Percentiles rank a stretch among this genome's conserved stretches.
These are phyloP conservation scores for Drosophila murphyi DNA, from an alignment of 1,140 invertebrate species.

Conservation along the genomic window DNA sequence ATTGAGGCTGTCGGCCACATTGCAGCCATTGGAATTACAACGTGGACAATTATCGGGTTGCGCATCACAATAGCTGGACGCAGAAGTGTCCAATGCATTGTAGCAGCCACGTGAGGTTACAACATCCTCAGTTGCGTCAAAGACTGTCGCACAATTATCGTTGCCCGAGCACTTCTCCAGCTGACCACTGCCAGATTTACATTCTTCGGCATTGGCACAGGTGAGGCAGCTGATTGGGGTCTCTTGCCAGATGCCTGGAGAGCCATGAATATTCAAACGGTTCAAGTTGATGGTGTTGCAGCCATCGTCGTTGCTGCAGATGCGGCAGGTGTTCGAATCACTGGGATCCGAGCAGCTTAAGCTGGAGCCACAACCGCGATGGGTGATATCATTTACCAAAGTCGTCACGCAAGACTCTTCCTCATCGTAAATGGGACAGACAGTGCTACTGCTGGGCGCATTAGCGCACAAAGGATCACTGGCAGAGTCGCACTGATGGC, in stretches of 20 bases:
- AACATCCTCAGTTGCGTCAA: slow-evolving; percentile 38
- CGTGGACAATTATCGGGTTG: slow-evolving; percentile 59
- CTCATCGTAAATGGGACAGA: slow-evolving; percentile 64
- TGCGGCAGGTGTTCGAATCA: slow-evolving; percentile 60
- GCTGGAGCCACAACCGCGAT: slow-evolving; percentile 66
- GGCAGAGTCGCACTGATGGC: slow-evolving; percentile 67
- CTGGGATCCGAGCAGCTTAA: slow-evolving; percentile 59
- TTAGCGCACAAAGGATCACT: slow-evolving; percentile 39
- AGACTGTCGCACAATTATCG: slow-evolving; percentile 74
- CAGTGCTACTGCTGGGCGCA: slow-evolving; percentile 50
- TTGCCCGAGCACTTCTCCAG: slow-evolving; percentile 40
- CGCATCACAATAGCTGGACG: slow-evolving; percentile 51
- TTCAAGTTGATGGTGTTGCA: slow-evolving; percentile 75
- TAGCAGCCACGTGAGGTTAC: slow-evolving; percentile 68
- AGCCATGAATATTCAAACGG: slow-evolving; percentile 45
- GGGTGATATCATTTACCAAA: slow-evolving; percentile 50
- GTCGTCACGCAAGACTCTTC: slow-evolving; percentile 70
- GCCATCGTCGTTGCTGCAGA: slow-evolving; percentile 42
- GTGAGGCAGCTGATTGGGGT: slow-evolving; percentile 61
- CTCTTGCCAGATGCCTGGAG: slow-evolving; percentile 68
- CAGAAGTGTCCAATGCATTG: slow-evolving; percentile 14
- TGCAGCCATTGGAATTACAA: slow-evolving; percentile 81
- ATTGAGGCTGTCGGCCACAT: slow-evolving; percentile 50
- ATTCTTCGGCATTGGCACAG: slow-evolving; percentile 40
- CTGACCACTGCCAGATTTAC: slow-evolving; percentile 33